Base-by-base conservation (phyloP, 2,797 vertebrate genomes). In the Knipowitschia caucasica region DNA sequence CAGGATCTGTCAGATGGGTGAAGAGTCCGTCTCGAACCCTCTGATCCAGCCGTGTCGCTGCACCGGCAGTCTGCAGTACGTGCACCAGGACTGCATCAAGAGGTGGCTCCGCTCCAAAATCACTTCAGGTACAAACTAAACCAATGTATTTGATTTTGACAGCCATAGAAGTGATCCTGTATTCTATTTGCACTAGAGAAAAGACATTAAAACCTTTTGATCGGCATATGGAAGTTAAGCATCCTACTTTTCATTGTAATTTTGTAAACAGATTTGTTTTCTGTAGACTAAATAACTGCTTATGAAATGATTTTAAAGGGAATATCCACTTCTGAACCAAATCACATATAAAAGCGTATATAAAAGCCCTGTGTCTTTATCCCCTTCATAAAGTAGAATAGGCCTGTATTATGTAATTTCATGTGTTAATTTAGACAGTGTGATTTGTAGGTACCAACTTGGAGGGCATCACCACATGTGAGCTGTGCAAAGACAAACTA, bases 21-120 rank as follows among this genome's bases (percentile, higher is more conserved):
- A 94, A 82, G 81, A 92, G 7, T 91, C 88, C 1, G 75, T 90
- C n/a, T 89, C 91, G 61, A 98, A 99, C 79, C 93, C 94, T n/a
- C 87, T 99, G 76, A 96, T 99, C 62, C 92, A 95, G 72, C 97
- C 97, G 0, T 99, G 97, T 73, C 91, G 91, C 60, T 99, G 97
- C 44, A 93, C 92, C 0, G 97, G 97, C 65, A 99, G 96, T 68
- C 87, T 99, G 81, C 94, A 91, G 26, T 97, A 92, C 39, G 96
- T 99, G 69, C 97, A 99, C 74, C 95, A 98, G 85, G 97, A 99
- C 9, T 98, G 97, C 80, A 98, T 98, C 91, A 98, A 98, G 80
- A 96, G 97, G 71, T 99, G 97, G 97, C 88, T 99, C 21, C 91
- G 90, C 62, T 95, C 96, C 27, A 99, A 99, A 88, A 96, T 99